Conservation (phyloP, 2,113 vertebrate genomes). For the Zosterops japonicus region DNA sequence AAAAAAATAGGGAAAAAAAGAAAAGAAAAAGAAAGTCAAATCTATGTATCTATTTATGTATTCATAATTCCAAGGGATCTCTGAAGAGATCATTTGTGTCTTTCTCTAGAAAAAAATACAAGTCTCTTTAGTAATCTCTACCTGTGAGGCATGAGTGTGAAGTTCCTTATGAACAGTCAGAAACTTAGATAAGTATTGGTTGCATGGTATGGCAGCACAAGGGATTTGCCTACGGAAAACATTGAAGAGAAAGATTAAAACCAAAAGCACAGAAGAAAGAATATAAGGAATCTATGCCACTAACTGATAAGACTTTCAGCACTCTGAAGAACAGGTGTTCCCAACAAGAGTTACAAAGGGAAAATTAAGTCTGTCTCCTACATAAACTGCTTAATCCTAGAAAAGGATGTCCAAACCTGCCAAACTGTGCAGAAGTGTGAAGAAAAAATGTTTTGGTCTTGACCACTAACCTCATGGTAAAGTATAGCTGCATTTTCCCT, state of each 20-base stretch:
- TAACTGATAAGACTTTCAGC: neutral
- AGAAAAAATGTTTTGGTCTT: neutral
- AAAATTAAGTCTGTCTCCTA: neutral
- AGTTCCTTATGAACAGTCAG: neutral
- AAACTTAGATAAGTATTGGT: neutral
- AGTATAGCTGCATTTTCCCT: neutral
- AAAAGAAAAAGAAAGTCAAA: neutral
- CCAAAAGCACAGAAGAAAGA: neutral
- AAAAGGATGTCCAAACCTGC: neutral
- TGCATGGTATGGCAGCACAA: neutral
- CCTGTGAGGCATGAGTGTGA: rapidly evolving
- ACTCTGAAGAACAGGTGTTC: neutral
- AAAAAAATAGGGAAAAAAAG: neutral
- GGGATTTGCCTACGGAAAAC: neutral
- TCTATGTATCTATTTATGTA: neutral
- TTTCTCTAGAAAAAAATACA: neutral
- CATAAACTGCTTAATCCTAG: neutral
- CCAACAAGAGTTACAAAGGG: neutral
- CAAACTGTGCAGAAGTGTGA: neutral
- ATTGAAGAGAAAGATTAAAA: neutral
- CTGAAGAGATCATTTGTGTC: neutral
- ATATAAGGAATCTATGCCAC: neutral
- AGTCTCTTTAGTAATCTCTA: neutral
- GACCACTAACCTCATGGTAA: neutral
- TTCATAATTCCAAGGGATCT: neutral